These are phyloP conservation scores for Esox masquinongy DNA, from an alignment of 2,797 vertebrate genomes.

Conservation along the genomic window DNA sequence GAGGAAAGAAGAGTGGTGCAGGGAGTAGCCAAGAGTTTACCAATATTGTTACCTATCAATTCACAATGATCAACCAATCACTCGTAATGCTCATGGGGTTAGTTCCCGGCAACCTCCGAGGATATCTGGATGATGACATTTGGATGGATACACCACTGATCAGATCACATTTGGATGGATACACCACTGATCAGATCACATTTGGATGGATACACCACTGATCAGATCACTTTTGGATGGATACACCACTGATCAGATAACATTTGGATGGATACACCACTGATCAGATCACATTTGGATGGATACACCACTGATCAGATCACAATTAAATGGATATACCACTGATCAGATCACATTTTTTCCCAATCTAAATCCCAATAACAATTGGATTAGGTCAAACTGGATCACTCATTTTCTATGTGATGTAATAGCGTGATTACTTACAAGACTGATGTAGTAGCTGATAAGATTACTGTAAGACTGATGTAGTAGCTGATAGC, in stretches of 20 bases:
- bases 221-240: too few species aligned
- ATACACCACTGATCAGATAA: too few species aligned
- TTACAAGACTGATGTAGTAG: conserved; percentile 3
- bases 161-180: not conserved
- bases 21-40: not conserved
- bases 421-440: conserved; percentile 53
- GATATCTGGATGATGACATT: not conserved
- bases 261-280: too few species aligned
- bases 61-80: not conserved
- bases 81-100: not conserved
- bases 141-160: not conserved
- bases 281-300: too few species aligned
- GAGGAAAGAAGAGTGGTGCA: not conserved
- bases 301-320: too few species aligned
- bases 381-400: conserved; percentile 45
- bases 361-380: conserved; percentile 46
- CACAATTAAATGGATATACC: too few species aligned
- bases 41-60: not conserved
- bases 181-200: too few species aligned
- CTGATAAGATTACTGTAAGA: too few species aligned
- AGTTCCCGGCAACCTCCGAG: not conserved
- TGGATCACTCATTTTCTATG: conserved; percentile 43
- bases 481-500: too few species aligned
- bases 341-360: too few species aligned
- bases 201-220: too few species aligned